These are phyloP conservation scores for Drosophila obscura DNA, from an alignment of 1,140 invertebrate species.

Conservation along the genomic window DNA sequence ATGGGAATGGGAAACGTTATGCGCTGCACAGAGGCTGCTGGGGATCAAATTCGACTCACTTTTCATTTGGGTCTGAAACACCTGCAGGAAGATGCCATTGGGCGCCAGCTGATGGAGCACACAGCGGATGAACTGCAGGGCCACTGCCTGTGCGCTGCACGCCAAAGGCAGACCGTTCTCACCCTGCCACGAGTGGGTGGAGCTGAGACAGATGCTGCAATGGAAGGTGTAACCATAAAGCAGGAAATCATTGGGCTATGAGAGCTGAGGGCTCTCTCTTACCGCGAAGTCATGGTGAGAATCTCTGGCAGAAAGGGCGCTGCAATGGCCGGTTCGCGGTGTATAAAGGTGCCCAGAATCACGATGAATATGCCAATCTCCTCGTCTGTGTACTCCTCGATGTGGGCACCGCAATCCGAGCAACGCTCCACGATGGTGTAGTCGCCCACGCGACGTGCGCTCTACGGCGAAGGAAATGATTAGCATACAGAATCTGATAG, in stretches of 20 bases:
- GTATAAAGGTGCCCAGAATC: conserved; percentile 96
- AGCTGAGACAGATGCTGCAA: conserved; percentile 88
- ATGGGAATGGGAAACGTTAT: too few species aligned
- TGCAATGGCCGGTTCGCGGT: conserved; percentile 96
- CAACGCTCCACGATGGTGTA: conserved; percentile 89
- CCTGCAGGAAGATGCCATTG: conserved; percentile 97
- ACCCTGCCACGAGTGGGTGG: conserved; percentile 95
- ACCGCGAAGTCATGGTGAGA: conserved; percentile 94
- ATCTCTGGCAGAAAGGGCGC: conserved; percentile 97
- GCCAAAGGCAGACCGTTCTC: conserved; percentile 94
- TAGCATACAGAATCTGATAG: too few species aligned
- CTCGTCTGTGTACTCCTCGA: conserved; percentile 98
- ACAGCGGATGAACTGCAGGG: conserved; percentile 98
- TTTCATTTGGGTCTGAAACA: conserved; percentile 95
- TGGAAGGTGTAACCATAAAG: neutral
- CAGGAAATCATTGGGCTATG: neutral
- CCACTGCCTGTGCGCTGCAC: conserved; percentile 95
- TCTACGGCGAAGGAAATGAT: conserved; percentile 82
- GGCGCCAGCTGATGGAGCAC: conserved; percentile 97
- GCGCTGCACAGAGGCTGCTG: too few species aligned
- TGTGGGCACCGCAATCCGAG: conserved; percentile 91
- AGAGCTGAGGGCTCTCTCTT: conserved; percentile 35
- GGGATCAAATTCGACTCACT: conserved; percentile 84
- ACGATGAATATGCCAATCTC: conserved; percentile 97
- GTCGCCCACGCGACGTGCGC: conserved; percentile 88